Evolutionary conservation across 2,888 invertebrate genomes (phyloP).

Genomic region (Euplagia quadripunctaria): DNA sequence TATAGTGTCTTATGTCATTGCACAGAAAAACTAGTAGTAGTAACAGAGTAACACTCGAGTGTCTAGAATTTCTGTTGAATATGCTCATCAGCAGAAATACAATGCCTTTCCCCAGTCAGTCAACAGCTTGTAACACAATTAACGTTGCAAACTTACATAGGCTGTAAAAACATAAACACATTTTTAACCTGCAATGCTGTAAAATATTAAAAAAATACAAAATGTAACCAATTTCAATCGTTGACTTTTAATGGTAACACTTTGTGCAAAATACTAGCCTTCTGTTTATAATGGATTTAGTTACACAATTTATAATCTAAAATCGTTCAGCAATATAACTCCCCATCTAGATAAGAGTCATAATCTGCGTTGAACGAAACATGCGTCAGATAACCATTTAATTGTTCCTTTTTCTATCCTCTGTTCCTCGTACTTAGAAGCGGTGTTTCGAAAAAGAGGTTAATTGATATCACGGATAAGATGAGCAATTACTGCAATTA

Average conservation of each 20-base stretch:
- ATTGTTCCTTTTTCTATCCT: conserved; percentile 25
- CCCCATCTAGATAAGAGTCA: conserved; percentile 16
- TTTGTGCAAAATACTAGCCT: neutral
- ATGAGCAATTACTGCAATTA: conserved; percentile 53
- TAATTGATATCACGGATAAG: conserved; percentile 33
- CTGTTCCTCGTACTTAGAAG: conserved; percentile 19
- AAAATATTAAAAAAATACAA: no score
- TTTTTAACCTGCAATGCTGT: no score
- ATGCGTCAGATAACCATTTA: conserved; percentile 19
- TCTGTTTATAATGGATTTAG: neutral
- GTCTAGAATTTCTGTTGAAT: no score
- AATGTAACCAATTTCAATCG: neutral
- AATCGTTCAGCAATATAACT: conserved; percentile 22
- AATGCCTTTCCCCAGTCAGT: no score
- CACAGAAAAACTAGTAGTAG: no score
- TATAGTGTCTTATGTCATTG: no score
- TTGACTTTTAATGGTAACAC: neutral
- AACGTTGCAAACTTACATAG: no score
- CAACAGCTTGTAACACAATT: no score
- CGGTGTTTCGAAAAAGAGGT: conserved; percentile 40
- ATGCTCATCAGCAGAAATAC: no score
- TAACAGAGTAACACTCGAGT: no score
- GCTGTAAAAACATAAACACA: no score
- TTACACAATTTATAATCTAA: neutral
- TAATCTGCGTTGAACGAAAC: conserved; percentile 24